These are phyloP conservation scores for Automeris io DNA, from an alignment of 2,888 invertebrate species.

Conservation along the genomic window DNA sequence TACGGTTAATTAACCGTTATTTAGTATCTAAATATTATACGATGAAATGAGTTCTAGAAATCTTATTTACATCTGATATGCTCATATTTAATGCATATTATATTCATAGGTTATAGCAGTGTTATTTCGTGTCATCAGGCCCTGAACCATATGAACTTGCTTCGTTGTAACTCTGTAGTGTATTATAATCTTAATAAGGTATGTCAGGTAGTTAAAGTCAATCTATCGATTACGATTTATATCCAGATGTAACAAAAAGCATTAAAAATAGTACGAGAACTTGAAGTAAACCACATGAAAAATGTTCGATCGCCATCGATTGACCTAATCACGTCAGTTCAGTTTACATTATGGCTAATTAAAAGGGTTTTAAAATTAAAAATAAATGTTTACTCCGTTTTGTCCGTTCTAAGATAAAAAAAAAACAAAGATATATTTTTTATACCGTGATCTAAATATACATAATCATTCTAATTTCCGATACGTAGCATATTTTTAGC, in stretches of 20 bases:
- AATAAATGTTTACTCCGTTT: conserved; percentile 11
- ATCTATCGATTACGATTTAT: conserved; percentile 9
- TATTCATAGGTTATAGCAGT: not conserved
- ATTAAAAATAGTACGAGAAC: conserved; percentile 31
- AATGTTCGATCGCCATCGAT: conserved; percentile 50
- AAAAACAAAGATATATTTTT: too few species aligned
- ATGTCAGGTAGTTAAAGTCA: conserved; percentile 9
- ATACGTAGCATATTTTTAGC: too few species aligned
- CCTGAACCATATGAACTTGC: not conserved
- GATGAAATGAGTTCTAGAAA: not conserved
- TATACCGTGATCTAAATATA: too few species aligned
- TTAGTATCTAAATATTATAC: not conserved
- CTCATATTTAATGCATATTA: not conserved
- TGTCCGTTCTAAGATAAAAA: too few species aligned
- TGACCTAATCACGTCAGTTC: conserved; percentile 53
- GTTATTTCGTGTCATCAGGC: not conserved
- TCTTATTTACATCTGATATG: too few species aligned
- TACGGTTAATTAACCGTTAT: not conserved
- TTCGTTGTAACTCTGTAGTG: not conserved
- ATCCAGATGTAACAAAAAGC: conserved; percentile 16
- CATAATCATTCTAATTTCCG: too few species aligned
- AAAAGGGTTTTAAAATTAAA: conserved; percentile 23
- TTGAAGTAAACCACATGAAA: conserved; percentile 50
- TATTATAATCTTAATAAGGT: not conserved
- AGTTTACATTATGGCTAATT: conserved; percentile 52